A percentile compares a stretch with the other conserved stretches of the same genome.
Evolutionary conservation across 2,113 vertebrate species (phyloP).

Genomic region (Calyptomena viridis): DNA sequence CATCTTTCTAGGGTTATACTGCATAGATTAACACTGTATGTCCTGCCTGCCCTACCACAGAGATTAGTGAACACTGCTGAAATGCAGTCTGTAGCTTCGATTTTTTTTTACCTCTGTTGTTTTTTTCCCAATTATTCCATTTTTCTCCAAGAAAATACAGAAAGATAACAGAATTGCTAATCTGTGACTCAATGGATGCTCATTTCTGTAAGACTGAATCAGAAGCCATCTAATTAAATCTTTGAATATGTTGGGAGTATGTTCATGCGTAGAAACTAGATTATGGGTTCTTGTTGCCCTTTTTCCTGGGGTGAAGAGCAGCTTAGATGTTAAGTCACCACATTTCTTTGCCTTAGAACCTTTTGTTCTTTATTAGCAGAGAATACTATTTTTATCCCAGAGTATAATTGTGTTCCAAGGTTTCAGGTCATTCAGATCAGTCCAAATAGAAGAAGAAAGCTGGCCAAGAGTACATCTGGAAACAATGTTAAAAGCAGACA

Average conservation of each 20-base stretch:
- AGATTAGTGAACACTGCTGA: not conserved
- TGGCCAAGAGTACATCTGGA: slow-evolving; percentile 66
- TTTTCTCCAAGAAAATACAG: not conserved
- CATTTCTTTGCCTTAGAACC: not conserved
- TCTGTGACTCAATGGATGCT: not conserved
- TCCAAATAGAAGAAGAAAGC: slow-evolving; percentile 28
- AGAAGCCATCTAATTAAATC: not conserved
- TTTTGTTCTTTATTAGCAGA: slow-evolving; percentile 22
- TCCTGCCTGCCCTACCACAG: not conserved
- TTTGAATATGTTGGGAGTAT: not conserved
- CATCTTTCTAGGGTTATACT: not conserved
- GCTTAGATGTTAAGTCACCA: not conserved
- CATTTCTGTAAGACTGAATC: not conserved
- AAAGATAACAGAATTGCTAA: not conserved
- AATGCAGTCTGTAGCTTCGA: not conserved
- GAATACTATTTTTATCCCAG: slow-evolving; percentile 16
- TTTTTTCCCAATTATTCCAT: not conserved
- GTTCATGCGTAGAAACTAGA: not conserved
- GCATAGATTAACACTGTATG: not conserved
- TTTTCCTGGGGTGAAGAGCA: not conserved
- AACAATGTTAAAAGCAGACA: slow-evolving; percentile 33
- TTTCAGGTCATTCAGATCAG: slow-evolving; percentile 6
- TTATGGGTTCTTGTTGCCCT: not conserved
- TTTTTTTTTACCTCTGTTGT: not conserved
- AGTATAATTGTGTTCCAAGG: slow-evolving; percentile 9